These are phyloP conservation scores for Myiotriccus ornatus DNA, from an alignment of 2,797 vertebrate genomes.

Conservation along the genomic window DNA sequence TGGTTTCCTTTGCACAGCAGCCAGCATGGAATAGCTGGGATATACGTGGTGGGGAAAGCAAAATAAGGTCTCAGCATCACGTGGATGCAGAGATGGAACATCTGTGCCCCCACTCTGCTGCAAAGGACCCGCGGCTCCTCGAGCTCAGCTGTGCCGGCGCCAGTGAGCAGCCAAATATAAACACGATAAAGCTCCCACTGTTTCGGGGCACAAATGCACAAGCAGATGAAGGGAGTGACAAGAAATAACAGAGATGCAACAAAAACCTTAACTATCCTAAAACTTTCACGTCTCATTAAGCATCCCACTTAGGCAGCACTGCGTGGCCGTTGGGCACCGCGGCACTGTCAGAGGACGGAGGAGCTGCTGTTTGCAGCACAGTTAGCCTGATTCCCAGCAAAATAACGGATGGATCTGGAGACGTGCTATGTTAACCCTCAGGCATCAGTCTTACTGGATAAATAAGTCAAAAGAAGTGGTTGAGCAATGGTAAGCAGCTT, in stretches of 20 bases:
- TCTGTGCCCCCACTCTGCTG: not conserved
- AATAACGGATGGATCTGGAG: not conserved
- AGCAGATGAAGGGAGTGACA: not conserved
- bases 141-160: not conserved
- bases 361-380: not conserved
- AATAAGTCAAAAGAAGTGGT: not conserved
- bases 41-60: not conserved
- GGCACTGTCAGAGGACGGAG: not conserved
- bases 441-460: not conserved
- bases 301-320: not conserved
- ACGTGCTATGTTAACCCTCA: not conserved
- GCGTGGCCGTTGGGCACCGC: fast-evolving
- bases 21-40: not conserved
- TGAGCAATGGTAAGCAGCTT: not conserved
- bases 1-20: not conserved
- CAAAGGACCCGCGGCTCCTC: not conserved
- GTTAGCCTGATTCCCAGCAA: not conserved
- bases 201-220: not conserved
- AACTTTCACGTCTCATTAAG: constrained; percentile 19
- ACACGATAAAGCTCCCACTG: not conserved
- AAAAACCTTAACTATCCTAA: constrained; percentile 28
- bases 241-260: not conserved
- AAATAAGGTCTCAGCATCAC: not conserved
- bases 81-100: not conserved
- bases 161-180: not conserved